These are phyloP conservation scores for Xylota segnis DNA, from an alignment of 2,888 invertebrate genomes.

Conservation along the genomic window DNA sequence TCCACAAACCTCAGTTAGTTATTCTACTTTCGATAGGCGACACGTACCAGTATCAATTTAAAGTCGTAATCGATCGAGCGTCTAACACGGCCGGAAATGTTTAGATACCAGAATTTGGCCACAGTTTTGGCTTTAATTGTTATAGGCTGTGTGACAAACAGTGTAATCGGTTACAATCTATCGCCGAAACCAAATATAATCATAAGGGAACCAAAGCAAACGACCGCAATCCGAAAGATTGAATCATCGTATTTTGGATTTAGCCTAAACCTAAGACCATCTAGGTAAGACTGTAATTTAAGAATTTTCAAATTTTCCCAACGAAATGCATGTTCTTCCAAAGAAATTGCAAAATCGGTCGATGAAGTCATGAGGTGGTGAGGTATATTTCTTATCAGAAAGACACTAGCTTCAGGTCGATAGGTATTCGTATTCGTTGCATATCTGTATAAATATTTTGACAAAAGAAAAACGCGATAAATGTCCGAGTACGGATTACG, in stretches of 20 bases:
- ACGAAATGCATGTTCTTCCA: not conserved
- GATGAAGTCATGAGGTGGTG: conserved; percentile 65
- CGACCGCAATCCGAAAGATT: conserved; percentile 80
- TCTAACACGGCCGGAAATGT: conserved; percentile 48
- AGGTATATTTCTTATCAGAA: too few species aligned
- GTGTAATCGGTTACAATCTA: conserved; percentile 81
- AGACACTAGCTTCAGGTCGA: too few species aligned
- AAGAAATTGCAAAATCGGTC: conserved; percentile 54
- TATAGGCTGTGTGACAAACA: conserved; percentile 13
- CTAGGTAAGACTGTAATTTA: conserved; percentile 80
- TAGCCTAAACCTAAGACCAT: conserved; percentile 80
- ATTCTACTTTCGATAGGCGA: conserved; percentile 52
- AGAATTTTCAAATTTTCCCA: not conserved
- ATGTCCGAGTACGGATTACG: too few species aligned
- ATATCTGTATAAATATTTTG: too few species aligned
- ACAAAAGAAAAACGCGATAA: too few species aligned
- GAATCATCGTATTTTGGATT: conserved; percentile 84
- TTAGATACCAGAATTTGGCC: conserved; percentile 41
- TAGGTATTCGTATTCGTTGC: too few species aligned
- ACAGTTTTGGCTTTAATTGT: conserved; percentile 30
- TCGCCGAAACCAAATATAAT: conserved; percentile 83
- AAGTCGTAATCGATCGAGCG: conserved; percentile 11
- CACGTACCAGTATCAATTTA: conserved; percentile 41
- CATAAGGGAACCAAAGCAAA: conserved; percentile 82
- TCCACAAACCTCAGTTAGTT: conserved; percentile 50